A percentile compares a stretch with the other conserved stretches of the same genome.
Conservation (phyloP, 2,797 vertebrate species). For the Myoxocephalus aenaeus region DNA sequence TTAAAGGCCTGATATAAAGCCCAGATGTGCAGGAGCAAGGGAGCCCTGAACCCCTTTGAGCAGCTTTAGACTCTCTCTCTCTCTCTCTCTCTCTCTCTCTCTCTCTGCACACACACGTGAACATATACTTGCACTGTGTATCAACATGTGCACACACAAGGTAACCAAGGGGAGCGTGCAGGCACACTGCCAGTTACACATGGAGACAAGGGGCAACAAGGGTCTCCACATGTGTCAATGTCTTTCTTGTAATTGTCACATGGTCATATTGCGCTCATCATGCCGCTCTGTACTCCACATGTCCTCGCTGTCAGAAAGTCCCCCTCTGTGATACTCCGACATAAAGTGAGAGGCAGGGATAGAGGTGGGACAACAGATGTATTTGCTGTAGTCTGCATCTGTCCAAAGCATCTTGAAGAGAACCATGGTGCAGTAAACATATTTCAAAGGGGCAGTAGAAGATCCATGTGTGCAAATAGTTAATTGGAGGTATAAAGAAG, state of each 20-base stretch:
- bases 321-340: slow-evolving; percentile 11
- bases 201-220: slow-evolving; percentile 9
- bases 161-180: slow-evolving; percentile 33
- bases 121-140: slow-evolving; percentile 36
- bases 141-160: slow-evolving; percentile 40
- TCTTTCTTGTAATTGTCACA: slow-evolving; percentile 51
- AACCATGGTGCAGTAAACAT: not conserved
- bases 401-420: slow-evolving; percentile 50
- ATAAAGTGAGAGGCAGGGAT: slow-evolving; percentile 29
- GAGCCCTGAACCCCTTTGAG: slow-evolving; percentile 88
- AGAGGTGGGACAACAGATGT: slow-evolving; percentile 27
- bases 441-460: not conserved
- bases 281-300: slow-evolving; percentile 11
- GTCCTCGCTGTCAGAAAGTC: slow-evolving; percentile 28
- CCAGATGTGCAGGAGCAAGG: slow-evolving; percentile 96
- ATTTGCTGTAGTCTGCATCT: slow-evolving; percentile 42
- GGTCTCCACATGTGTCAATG: slow-evolving; percentile 39
- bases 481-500: not conserved
- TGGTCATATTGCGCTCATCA: slow-evolving; percentile 25
- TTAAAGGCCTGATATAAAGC: slow-evolving; percentile 99
- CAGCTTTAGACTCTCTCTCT: slow-evolving; percentile 62
- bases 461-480: slow-evolving; percentile 5
- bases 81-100: not conserved
- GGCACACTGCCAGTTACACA: slow-evolving; percentile 25
- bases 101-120: slow-evolving; percentile 6